Conservation (phyloP, 2,797 vertebrate species). For the Adrianichthys oophorus region DNA sequence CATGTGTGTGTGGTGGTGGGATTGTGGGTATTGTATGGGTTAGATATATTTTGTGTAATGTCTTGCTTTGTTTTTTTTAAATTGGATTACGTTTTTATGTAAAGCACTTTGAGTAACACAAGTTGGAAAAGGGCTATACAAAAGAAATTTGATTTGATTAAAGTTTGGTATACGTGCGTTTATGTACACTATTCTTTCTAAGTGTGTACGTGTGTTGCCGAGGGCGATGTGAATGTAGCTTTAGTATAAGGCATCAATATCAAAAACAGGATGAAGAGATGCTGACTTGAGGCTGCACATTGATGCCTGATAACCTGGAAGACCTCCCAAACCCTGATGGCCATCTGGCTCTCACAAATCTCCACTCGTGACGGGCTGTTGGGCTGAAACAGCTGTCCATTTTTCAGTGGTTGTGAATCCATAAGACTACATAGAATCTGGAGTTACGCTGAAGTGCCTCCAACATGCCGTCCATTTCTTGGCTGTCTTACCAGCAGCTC, state of each 20-base stretch:
- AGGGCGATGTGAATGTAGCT: conserved; percentile 9
- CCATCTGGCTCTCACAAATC: conserved; percentile 44
- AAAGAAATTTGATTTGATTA: too few species aligned
- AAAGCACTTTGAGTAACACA: too few species aligned
- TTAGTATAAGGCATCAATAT: too few species aligned
- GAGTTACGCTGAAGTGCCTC: conserved; percentile 33
- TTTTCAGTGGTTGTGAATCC: conserved; percentile 17
- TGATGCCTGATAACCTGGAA: conserved; percentile 37
- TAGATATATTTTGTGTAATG: too few species aligned
- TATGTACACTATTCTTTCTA: too few species aligned
- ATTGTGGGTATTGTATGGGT: too few species aligned
- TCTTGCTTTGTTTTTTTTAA: too few species aligned
- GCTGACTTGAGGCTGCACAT: conserved; percentile 24
- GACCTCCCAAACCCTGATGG: conserved; percentile 31
- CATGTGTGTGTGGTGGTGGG: too few species aligned
- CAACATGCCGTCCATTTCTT: conserved; percentile 42
- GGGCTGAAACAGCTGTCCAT: conserved; percentile 24
- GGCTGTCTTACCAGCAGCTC: conserved; percentile 40
- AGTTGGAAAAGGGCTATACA: too few species aligned
- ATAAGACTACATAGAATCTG: conserved; percentile 25
- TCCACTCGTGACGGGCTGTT: neutral
- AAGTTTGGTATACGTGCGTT: too few species aligned
- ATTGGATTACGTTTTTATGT: too few species aligned
- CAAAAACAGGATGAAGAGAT: conserved; percentile 17
- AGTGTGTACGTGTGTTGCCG: neutral